A percentile compares a stretch with the other conserved stretches of the same genome.
Conservation (phyloP, 2,113 vertebrate species). For the Sinocyclocheilus grahami region DNA sequence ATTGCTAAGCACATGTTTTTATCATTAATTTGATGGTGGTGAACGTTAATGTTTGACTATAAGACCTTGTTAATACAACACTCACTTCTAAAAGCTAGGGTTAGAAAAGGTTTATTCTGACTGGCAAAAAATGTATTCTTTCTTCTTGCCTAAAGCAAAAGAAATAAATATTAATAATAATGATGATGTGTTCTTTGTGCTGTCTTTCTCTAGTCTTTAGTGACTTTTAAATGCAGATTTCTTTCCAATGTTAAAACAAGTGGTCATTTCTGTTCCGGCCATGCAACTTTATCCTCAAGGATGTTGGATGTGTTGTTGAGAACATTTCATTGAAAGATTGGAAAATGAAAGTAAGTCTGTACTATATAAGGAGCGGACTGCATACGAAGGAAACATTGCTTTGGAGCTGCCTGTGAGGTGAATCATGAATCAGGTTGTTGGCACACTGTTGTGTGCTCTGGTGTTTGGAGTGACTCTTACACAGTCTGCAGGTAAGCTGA, state of each 20-base stretch:
- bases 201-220: neutral
- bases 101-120: neutral
- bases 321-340: conserved; percentile 14
- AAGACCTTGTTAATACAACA: neutral
- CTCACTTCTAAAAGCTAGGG: neutral
- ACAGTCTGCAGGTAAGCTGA: conserved; percentile 41
- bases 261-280: neutral
- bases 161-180: neutral
- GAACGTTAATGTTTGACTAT: neutral
- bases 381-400: neutral
- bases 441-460: conserved; percentile 15
- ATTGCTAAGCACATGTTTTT: neutral
- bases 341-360: conserved; percentile 42
- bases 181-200: neutral
- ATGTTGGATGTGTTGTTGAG: neutral
- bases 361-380: neutral
- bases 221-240: neutral
- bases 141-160: neutral
- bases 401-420: neutral
- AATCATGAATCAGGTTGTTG: conserved; percentile 35
- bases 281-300: neutral
- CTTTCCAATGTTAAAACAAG: neutral
- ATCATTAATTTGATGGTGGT: neutral
- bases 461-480: conserved; percentile 24
- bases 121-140: neutral